A percentile compares a stretch with the other conserved stretches of the same genome.
These are phyloP conservation scores for Darevskia nairensis DNA, from an alignment of 2,797 vertebrate species.

Conservation along the genomic window DNA sequence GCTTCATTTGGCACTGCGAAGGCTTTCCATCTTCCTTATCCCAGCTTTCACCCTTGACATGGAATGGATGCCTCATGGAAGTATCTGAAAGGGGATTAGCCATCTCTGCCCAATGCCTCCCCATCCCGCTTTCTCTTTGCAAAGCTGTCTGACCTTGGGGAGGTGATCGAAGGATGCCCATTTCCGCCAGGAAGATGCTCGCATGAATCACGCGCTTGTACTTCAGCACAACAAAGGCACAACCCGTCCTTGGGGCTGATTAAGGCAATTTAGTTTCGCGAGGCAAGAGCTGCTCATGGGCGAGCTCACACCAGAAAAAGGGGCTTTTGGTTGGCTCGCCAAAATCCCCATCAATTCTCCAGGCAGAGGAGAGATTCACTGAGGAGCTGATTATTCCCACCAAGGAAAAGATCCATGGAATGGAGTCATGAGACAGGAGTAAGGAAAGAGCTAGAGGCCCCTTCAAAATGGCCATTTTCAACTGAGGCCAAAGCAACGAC, in stretches of 20 bases:
- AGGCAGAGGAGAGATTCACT: constrained; percentile 5
- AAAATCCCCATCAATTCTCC: constrained; percentile 20
- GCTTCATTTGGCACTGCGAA: background rate
- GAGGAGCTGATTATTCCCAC: background rate
- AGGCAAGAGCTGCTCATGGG: constrained; percentile 19
- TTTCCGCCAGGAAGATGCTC: constrained; percentile 40
- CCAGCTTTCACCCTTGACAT: constrained; percentile 16
- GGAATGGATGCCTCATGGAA: constrained; percentile 3
- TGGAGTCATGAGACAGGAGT: background rate
- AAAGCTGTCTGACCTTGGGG: constrained; percentile 48
- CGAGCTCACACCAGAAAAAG: constrained; percentile 7
- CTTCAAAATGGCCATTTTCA: background rate
- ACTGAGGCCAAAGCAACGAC: background rate
- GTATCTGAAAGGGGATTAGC: background rate
- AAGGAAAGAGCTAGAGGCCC: background rate
- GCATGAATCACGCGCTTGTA: constrained; percentile 51
- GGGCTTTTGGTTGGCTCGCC: background rate
- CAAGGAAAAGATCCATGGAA: fast-evolving
- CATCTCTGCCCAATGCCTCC: constrained; percentile 31
- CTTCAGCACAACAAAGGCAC: constrained; percentile 29
- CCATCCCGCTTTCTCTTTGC: background rate
- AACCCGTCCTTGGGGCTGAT: constrained; percentile 43
- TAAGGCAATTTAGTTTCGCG: background rate
- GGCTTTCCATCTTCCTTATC: constrained; percentile 9
- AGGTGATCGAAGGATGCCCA: constrained; percentile 39